These are phyloP conservation scores for Antheraea yamamai DNA, from an alignment of 2,888 invertebrate genomes.

Conservation along the genomic window DNA sequence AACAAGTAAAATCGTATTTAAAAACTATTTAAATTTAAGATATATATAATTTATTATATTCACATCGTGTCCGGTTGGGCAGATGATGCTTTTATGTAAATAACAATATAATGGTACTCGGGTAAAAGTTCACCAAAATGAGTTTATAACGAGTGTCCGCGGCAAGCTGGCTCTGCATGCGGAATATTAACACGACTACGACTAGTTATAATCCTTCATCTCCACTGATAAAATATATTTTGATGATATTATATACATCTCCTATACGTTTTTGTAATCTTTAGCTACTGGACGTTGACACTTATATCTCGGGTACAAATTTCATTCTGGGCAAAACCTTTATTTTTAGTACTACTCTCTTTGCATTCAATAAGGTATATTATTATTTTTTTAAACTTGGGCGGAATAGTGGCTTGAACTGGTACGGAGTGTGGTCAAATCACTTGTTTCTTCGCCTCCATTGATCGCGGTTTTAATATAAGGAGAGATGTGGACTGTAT, in stretches of 20 bases:
- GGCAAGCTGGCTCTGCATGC: conserved; percentile 37
- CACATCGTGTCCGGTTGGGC: conserved; percentile 41
- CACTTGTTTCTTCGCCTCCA: no score
- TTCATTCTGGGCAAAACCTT: no score
- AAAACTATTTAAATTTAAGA: not conserved
- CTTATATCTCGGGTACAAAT: no score
- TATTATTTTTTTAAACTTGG: no score
- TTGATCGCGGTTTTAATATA: no score
- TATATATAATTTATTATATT: conserved; percentile 32
- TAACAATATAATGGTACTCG: conserved; percentile 42
- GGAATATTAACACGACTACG: conserved; percentile 26
- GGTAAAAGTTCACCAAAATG: conserved; percentile 48
- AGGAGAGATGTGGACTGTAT: no score
- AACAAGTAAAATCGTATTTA: not conserved
- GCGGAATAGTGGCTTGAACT: no score
- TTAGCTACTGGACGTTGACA: no score
- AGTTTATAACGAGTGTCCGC: conserved; percentile 52
- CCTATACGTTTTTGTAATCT: not conserved
- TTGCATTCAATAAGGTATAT: no score
- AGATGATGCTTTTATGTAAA: conserved; percentile 49
- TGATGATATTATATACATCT: not conserved
- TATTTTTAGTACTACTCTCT: no score
- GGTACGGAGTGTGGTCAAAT: no score
- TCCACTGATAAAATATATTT: conserved; percentile 18
- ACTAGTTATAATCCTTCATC: conserved; percentile 19